A percentile compares a stretch with the other conserved stretches of the same genome.
Conservation (phyloP, 2,797 vertebrate genomes). For the Erethizon dorsatum region DNA sequence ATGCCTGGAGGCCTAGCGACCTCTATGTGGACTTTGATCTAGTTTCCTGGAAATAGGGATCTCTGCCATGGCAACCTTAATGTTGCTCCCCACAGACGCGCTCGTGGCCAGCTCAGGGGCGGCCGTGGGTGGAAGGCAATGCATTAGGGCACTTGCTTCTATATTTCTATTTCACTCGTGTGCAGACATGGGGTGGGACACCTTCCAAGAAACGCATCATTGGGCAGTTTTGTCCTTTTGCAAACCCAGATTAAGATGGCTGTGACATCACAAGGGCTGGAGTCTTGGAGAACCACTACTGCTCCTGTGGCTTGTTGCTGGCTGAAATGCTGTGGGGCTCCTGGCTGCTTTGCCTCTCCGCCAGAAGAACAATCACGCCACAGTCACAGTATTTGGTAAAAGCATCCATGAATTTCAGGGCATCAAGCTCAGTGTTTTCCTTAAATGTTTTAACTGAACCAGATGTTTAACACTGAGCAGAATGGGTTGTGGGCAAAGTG, state of each 20-base stretch:
- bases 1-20: fast-evolving
- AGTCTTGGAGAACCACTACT: background rate
- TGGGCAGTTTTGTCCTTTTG: background rate
- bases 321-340: background rate
- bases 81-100: fast-evolving
- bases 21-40: fast-evolving
- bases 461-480: background rate
- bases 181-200: background rate
- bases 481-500: background rate
- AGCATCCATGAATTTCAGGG: background rate
- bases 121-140: background rate
- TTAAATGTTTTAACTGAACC: background rate
- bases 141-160: background rate
- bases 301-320: background rate
- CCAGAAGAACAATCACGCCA: fast-evolving
- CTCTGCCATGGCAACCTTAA: fast-evolving
- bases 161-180: background rate
- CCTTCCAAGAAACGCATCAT: background rate
- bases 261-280: background rate
- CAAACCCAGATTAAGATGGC: background rate
- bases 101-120: fast-evolving
- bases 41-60: background rate
- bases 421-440: background rate
- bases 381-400: background rate
- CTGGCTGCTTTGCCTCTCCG: background rate